phyloP scores from a whole-genome alignment of 2,113 vertebrate species.

The Anoplopoma fimbria region DNA sequence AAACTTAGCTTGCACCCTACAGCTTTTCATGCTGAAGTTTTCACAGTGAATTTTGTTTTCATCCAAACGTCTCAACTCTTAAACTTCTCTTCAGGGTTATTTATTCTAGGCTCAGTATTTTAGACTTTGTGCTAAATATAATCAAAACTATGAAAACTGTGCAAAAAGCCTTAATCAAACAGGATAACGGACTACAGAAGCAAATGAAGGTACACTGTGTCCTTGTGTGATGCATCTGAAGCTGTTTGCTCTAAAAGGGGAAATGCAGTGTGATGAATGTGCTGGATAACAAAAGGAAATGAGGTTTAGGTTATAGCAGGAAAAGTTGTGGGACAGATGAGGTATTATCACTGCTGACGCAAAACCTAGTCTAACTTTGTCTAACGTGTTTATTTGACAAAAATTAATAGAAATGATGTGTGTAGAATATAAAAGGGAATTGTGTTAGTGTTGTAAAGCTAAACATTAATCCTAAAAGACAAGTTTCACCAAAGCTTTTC shows the following conservation, averaged over 20 bases:
- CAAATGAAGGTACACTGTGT: background rate
- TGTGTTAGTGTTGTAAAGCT: constrained; percentile 19
- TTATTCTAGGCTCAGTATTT: constrained; percentile 28
- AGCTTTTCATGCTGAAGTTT: background rate
- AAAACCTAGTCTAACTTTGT: background rate
- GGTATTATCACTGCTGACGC: constrained; percentile 1
- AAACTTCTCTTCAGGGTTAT: constrained; percentile 33
- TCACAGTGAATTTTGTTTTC: background rate
- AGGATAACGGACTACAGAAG: constrained; percentile 8
- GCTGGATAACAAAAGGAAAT: background rate
- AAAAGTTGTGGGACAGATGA: background rate
- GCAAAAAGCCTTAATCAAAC: constrained; percentile 50
- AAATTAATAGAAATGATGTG: background rate
- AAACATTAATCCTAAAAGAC: constrained; percentile 14
- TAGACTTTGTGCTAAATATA: constrained; percentile 20
- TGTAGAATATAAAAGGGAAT: constrained; percentile 37
- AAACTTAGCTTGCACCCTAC: background rate
- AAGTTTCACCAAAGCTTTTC: constrained; percentile 32
- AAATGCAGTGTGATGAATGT: background rate
- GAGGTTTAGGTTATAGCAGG: background rate
- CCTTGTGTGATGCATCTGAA: background rate
- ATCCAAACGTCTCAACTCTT: constrained; percentile 4
- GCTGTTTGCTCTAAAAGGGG: background rate
- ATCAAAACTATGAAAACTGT: constrained; percentile 4
- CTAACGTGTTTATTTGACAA: background rate